phyloP scores from a whole-genome alignment of 1,140 invertebrate species.

The Drosophila arawakana region DNA sequence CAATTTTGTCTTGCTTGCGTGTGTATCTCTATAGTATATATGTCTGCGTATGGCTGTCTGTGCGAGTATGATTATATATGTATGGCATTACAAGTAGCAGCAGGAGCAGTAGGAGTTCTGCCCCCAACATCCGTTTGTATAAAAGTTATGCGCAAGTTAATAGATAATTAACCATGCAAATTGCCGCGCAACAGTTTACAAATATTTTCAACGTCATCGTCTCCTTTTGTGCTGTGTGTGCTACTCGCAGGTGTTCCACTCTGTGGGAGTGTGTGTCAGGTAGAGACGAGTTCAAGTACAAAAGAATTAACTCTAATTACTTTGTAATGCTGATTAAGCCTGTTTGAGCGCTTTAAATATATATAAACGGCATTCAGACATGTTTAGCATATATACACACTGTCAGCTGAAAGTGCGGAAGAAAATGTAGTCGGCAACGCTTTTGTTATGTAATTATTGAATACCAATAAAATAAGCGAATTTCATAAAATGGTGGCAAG shows the following conservation, averaged over 20 bases:
- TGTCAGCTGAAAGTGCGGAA: background rate
- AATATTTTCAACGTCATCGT: constrained; percentile 60
- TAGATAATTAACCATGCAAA: constrained; percentile 82
- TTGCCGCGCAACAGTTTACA: constrained; percentile 78
- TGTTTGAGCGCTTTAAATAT: constrained; percentile 77
- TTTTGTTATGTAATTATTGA: too few species aligned
- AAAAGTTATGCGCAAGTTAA: constrained; percentile 81
- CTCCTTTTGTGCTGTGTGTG: constrained; percentile 17
- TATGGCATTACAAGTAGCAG: constrained; percentile 16
- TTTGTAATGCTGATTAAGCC: constrained; percentile 82
- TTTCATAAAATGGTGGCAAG: too few species aligned
- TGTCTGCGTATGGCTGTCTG: background rate
- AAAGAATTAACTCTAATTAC: constrained; percentile 82
- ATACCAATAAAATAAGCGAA: too few species aligned
- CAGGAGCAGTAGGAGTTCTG: constrained; percentile 9
- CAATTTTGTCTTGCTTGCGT: constrained; percentile 34
- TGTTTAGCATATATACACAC: constrained; percentile 70
- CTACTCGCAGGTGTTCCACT: constrained; percentile 46
- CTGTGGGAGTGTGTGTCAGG: background rate
- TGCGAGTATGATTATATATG: constrained; percentile 31
- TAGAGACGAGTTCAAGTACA: constrained; percentile 59
- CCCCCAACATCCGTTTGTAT: constrained; percentile 29
- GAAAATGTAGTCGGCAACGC: too few species aligned
- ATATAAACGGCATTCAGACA: constrained; percentile 69
- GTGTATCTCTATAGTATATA: background rate